Evolutionary conservation across 2,113 vertebrate species (phyloP).

Genomic region (Podocnemis expansa): DNA sequence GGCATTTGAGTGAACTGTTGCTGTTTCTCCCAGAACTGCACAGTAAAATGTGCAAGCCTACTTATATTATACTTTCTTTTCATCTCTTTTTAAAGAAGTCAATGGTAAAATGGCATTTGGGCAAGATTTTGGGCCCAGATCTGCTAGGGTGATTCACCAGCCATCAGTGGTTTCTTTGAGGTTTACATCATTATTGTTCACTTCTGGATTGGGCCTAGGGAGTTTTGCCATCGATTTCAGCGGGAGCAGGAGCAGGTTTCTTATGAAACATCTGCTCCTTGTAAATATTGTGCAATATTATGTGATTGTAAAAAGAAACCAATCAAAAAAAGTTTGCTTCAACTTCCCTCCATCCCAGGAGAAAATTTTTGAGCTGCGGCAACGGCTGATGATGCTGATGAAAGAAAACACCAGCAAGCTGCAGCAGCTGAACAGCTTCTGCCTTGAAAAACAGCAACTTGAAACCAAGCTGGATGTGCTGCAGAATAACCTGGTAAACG

Average conservation of each 20-base stretch:
- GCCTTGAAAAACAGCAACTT: slow-evolving; percentile 79
- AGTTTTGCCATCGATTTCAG: background rate
- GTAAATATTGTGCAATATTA: too few relatives aligned
- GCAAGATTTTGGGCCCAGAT: background rate
- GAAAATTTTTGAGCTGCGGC: slow-evolving; percentile 75
- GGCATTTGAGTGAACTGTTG: too few relatives aligned
- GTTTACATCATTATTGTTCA: background rate
- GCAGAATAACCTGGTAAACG: slow-evolving; percentile 79
- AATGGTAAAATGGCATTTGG: background rate
- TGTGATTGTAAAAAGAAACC: background rate
- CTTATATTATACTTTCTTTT: background rate
- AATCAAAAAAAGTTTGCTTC: background rate
- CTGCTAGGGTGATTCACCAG: background rate
- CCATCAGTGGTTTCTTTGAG: background rate
- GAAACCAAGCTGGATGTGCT: slow-evolving; percentile 78
- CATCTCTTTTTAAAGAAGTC: background rate
- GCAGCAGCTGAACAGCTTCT: slow-evolving; percentile 74
- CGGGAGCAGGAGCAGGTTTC: background rate
- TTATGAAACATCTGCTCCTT: background rate
- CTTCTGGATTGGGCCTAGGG: background rate
- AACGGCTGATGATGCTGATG: slow-evolving; percentile 78
- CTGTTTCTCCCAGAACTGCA: background rate
- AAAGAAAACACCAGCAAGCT: slow-evolving; percentile 82
- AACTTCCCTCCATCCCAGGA: slow-evolving; percentile 67
- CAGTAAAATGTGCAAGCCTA: background rate